Evolutionary conservation across 2,888 invertebrate species (phyloP), one percentile per base, ranked within the genome.

Genomic region (Hypselothyrea guttata): DNA sequence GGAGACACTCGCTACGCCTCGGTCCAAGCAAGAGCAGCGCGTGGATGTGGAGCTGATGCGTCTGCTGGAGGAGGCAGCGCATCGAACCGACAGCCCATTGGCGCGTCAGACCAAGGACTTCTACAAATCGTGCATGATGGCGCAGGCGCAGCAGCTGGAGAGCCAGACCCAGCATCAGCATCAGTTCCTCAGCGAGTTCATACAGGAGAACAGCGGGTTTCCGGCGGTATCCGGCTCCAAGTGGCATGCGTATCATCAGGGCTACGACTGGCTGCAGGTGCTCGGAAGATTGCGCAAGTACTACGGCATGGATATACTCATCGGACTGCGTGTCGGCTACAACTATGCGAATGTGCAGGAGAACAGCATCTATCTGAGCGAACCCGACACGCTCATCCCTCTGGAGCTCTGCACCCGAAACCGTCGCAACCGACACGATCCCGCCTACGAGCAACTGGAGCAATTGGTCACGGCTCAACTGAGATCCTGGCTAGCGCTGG

Each of bases 41-140:
- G 69, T 86, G 11, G 70, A 84, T 13, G 58, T 40, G 4, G 85
- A 88, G 4, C 44, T 89, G 5, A 47, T 72, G 4, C 59, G 65
- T 4, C 35, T 89, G 16, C 53, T 88, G 18, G 73, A 83, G 33
- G 87, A 88, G 49, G 45, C 71, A 7, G 45, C 68, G 0, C 73
- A 74, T 8, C 34, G 78, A 13, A 76, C 83, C 8, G 88, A 88
- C 16, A 84, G 74, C 7, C 33, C 58, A 0, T 53, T 76, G 5
- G 86, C 71, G 0, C 76, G 88, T 0, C 79, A 79, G 38, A 70
- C 88, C 2, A 89, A 89, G 56, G 87, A 87, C 5, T 89, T 89
- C 38, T 89, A 84, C 54, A 84, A 84, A 15, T 87, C 89, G 0
- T 89, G 89, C 37, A 38, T 87, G 2, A 49, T 63, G 7, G 73